Percentiles rank a stretch among this genome's conserved stretches.
Evolutionary conservation across 2,888 invertebrate species (phyloP).

Genomic region (Bembecia ichneumoniformis): DNA sequence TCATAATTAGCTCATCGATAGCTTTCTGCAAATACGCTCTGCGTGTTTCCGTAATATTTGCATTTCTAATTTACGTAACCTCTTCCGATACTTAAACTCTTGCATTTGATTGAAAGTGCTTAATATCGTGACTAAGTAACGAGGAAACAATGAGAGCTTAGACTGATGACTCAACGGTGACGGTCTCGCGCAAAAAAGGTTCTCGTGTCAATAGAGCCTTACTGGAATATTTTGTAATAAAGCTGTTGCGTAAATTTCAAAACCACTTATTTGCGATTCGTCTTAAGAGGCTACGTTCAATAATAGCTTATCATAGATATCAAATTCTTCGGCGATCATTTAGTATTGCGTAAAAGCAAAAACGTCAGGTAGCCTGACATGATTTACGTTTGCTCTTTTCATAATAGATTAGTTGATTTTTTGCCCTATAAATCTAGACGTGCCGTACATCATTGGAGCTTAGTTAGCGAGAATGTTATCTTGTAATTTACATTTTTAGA

Average conservation of each 20-base stretch:
- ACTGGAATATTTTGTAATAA: slow-evolving; percentile 38
- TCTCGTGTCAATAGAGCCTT: not conserved
- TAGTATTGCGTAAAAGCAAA: not conserved
- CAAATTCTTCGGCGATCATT: not conserved
- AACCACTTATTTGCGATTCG: not conserved
- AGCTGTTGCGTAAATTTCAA: slow-evolving; percentile 30
- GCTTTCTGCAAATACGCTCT: slow-evolving; percentile 22
- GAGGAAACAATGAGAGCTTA: slow-evolving; percentile 33
- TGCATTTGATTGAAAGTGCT: slow-evolving; percentile 12
- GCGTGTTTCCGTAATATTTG: slow-evolving; percentile 35
- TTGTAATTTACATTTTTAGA: not conserved
- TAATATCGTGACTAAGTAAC: slow-evolving; percentile 30
- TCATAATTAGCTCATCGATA: slow-evolving; percentile 5
- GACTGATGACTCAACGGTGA: slow-evolving; percentile 31
- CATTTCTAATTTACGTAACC: slow-evolving; percentile 36
- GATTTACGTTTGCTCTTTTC: not conserved
- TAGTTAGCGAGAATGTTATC: not conserved
- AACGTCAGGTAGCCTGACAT: not conserved
- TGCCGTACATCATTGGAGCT: not conserved
- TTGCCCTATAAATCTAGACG: not conserved
- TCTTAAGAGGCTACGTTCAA: not conserved
- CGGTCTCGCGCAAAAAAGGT: not conserved
- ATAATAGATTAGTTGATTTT: not conserved
- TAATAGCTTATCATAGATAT: not conserved
- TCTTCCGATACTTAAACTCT: slow-evolving; percentile 13